A percentile compares a stretch with the other conserved stretches of the same genome.
phyloP scores from a whole-genome alignment of 2,888 invertebrate genomes.

The Nomada flava region DNA sequence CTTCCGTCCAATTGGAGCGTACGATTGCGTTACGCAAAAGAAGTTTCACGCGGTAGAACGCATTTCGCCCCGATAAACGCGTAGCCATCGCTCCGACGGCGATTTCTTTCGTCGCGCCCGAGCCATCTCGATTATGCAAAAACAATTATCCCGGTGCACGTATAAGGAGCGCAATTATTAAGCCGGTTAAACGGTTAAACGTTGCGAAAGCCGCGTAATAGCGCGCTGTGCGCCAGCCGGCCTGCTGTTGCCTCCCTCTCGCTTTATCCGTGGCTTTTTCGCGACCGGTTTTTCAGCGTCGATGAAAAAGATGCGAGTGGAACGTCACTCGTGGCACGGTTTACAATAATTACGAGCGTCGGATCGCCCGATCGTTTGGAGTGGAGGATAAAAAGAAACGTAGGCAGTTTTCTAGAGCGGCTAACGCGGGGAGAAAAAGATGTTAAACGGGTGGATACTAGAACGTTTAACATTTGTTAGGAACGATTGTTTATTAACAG shows the following conservation, averaged over 20 bases:
- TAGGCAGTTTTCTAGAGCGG: neutral
- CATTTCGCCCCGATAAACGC: slow-evolving; percentile 19
- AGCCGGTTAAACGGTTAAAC: slow-evolving; percentile 63
- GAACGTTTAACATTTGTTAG: too few relatives aligned
- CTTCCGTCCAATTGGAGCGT: neutral
- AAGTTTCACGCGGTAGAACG: slow-evolving; percentile 10
- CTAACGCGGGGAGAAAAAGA: too few relatives aligned
- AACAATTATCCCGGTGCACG: slow-evolving; percentile 72
- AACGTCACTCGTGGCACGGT: slow-evolving; percentile 25
- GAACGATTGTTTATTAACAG: too few relatives aligned
- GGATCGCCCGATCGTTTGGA: neutral
- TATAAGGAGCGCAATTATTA: slow-evolving; percentile 76
- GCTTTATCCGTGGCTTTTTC: slow-evolving; percentile 37
- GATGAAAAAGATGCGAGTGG: slow-evolving; percentile 13
- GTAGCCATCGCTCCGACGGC: slow-evolving; percentile 15
- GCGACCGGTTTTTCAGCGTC: slow-evolving; percentile 18
- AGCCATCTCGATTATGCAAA: slow-evolving; percentile 71
- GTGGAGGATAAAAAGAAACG: too few relatives aligned
- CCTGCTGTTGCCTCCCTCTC: slow-evolving; percentile 6
- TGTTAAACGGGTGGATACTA: too few relatives aligned
- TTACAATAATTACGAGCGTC: neutral
- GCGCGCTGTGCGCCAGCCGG: slow-evolving; percentile 21
- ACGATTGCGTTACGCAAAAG: slow-evolving; percentile 42
- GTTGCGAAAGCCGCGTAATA: slow-evolving; percentile 67
- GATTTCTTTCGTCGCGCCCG: slow-evolving; percentile 61